Conservation (phyloP, 2,797 vertebrate species). For the Sylvia borin region DNA sequence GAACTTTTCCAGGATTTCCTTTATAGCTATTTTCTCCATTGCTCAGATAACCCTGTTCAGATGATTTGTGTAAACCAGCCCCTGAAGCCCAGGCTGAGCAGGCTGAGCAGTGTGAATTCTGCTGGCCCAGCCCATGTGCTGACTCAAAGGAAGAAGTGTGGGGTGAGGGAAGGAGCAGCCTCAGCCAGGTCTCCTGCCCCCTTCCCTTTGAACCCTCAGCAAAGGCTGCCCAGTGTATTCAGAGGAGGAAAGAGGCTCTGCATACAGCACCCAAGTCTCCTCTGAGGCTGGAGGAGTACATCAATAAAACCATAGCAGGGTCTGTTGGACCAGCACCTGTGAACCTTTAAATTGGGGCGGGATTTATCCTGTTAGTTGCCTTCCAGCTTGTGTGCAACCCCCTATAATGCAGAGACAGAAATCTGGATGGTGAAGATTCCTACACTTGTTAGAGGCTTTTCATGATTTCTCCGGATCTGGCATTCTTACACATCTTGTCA, state of each 20-base stretch:
- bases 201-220: background rate
- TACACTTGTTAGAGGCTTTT: background rate
- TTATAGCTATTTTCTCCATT: background rate
- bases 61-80: background rate
- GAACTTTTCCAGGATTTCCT: background rate
- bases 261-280: background rate
- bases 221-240: background rate
- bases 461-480: background rate
- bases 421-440: background rate
- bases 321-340: background rate
- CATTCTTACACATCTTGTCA: background rate
- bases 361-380: background rate
- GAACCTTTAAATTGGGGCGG: background rate
- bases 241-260: background rate
- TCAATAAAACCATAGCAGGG: background rate
- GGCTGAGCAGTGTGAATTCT: background rate
- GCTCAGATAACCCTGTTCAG: background rate
- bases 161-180: background rate
- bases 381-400: background rate
- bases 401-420: background rate
- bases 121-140: fast-evolving
- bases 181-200: background rate
- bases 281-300: background rate
- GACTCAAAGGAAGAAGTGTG: fast-evolving
- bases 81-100: background rate